These are phyloP conservation scores for Anthrax anthrax DNA, from an alignment of 2,888 invertebrate genomes.

Conservation along the genomic window DNA sequence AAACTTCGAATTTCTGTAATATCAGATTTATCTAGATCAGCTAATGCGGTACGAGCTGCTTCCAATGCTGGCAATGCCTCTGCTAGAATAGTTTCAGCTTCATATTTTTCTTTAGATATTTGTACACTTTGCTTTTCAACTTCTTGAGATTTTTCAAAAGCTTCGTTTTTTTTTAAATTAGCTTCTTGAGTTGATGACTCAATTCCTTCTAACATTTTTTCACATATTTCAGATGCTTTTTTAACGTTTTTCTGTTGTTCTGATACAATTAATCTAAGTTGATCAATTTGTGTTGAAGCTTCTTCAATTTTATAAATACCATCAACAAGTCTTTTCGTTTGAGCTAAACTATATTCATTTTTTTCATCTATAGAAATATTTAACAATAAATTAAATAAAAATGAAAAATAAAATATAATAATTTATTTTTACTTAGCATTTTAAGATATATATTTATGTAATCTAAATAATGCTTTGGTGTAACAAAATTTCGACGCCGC, in stretches of 20 bases:
- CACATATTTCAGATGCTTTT: conserved; percentile 69
- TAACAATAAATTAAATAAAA: background rate
- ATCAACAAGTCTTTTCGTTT: conserved; percentile 27
- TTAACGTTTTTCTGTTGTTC: conserved; percentile 71
- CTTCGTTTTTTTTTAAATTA: conserved; percentile 62
- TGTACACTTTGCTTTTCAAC: conserved; percentile 69
- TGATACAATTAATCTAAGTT: conserved; percentile 64
- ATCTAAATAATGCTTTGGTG: conserved; percentile 85
- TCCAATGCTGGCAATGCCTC: conserved; percentile 77
- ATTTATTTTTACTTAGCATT: background rate
- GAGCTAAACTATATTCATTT: conserved; percentile 23
- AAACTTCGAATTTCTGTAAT: conserved; percentile 88
- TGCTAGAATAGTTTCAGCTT: conserved; percentile 65
- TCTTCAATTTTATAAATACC: conserved; percentile 53
- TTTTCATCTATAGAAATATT: conserved; percentile 24
- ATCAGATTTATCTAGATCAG: conserved; percentile 74
- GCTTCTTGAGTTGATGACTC: conserved; percentile 56
- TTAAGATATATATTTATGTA: conserved; percentile 64
- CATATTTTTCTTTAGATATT: conserved; percentile 66
- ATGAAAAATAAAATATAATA: background rate
- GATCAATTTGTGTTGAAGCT: conserved; percentile 65
- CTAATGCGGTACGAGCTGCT: conserved; percentile 61
- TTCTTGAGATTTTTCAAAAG: conserved; percentile 63
- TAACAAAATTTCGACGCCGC: conserved; percentile 72
- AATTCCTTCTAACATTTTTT: conserved; percentile 60